Base-by-base conservation (phyloP, 2,113 vertebrate species). In the Setophaga coronata region DNA sequence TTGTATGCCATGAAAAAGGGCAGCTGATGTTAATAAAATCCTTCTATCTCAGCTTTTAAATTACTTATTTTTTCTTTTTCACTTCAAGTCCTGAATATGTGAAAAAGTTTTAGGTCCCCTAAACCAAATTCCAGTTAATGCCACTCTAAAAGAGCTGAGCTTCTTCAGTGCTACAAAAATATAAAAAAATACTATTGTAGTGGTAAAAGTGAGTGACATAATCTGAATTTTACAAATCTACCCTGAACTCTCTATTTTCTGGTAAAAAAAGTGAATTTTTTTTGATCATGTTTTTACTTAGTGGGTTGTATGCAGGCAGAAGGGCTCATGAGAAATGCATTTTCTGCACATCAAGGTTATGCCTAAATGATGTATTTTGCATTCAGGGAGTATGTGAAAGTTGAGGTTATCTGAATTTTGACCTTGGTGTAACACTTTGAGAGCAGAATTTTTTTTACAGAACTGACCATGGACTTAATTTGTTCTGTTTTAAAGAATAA, bases 11-110 rank as follows among this genome's bases (percentile, higher is more conserved):
- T 70, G 74, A 67, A 57, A 74, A 79, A 74, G 29, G 43, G 34
- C 58, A 83, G 31, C 12, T 60, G 18, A 73, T 83, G 31, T 60
- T 90, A 86, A 69, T 72, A 86, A 82, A 89, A 77, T 56, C 33
- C 12, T 50, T 40, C 47, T 83, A 6, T 65, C 25, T 61, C 26
- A 53, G 23, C 19, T 91, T 88, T 89, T 48, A 95, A 90, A 88
- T 88, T 2, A 53, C 14, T 29, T 54, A n/a, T 34, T 73, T 60
- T 74, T 60, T 45, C 15, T 34, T 78, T 89, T 77, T 40, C 19
- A 45, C 9, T 66, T n/a, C 14, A 70, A 60, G 14, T 82, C n/a
- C 50, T 69, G 31, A 72, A n/a, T 57, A 53, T 43, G 1, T 25
- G 36, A 60, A 86, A 88, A 88, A 56, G 14, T 69, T 80, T 14